Percentiles rank a stretch among this genome's conserved stretches.
Evolutionary conservation across 2,888 invertebrate genomes (phyloP).

Genomic region (Bombyx huttoni): DNA sequence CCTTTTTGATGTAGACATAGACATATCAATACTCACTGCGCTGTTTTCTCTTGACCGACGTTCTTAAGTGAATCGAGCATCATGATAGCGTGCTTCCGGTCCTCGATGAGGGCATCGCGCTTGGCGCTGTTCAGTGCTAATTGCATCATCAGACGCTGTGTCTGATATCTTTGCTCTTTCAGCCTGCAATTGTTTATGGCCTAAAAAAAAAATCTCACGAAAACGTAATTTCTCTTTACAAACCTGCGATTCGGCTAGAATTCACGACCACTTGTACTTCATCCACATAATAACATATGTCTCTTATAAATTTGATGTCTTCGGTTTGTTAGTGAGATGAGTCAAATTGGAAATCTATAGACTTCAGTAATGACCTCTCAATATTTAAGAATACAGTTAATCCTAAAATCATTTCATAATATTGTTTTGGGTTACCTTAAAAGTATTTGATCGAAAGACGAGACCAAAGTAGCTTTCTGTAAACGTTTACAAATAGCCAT

Average conservation of each 20-base stretch:
- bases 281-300: too few relatives aligned
- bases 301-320: too few relatives aligned
- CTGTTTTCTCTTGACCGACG: slow-evolving; percentile 52
- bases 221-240: background rate
- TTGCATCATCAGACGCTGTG: slow-evolving; percentile 54
- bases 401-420: too few relatives aligned
- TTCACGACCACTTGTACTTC: too few relatives aligned
- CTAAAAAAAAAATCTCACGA: slow-evolving; percentile 1
- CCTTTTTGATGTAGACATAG: too few relatives aligned
- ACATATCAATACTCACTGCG: slow-evolving; percentile 28
- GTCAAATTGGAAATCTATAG: too few relatives aligned
- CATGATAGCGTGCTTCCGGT: slow-evolving; percentile 61
- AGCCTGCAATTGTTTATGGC: slow-evolving; percentile 28
- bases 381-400: too few relatives aligned
- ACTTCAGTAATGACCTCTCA: too few relatives aligned
- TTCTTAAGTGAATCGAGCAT: slow-evolving; percentile 66
- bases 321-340: too few relatives aligned
- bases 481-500: slow-evolving; percentile 55
- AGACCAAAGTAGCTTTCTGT: slow-evolving; percentile 52
- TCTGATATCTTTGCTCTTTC: slow-evolving; percentile 65
- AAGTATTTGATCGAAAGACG: slow-evolving; percentile 50
- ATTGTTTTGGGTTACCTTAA: slow-evolving; percentile 25
- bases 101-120: slow-evolving; percentile 57
- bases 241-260: background rate
- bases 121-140: slow-evolving; percentile 52